Base-by-base conservation (phyloP, 1,140 invertebrate genomes). In the Drosophila leontia region DNA sequence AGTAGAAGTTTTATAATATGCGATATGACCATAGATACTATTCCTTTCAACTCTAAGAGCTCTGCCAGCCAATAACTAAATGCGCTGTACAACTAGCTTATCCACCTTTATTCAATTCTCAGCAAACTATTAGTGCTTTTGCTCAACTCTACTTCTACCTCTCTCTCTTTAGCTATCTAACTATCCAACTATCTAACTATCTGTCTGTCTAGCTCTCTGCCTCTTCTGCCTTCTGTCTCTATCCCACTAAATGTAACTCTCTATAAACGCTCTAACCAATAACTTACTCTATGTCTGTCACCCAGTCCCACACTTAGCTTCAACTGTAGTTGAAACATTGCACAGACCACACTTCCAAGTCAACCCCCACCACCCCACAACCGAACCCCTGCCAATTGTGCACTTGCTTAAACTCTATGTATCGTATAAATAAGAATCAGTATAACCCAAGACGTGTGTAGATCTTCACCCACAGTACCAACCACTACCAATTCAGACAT, bases 71-170 rank as follows among this genome's bases (percentile, higher is more conserved):
- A 90, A 88, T 68, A 78, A 81, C 55, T 74, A 85, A 90, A 90
- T 87, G 84, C 85, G 85, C 85, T 88, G 85, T 88, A 88, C 84
- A 88, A 90, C 84, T 88, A 88, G 85, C 85, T 90, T 88, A 59
- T 61, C 59, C 80, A 87, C 78, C 55, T 88, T 75, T 90, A 85
- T 88, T 90, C 75, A 55, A 69, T 51, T 76, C 79, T 75, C 71
- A 64, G 70, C 70, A 80, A 70, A 88, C 53, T 78, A 70, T 78
- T 91, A 86, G 87, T 69, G 84, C 84, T 88, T 88, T 84, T 84
- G 85, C 84, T 88, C 84, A 78, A 80, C 78, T 83, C 85, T 90
- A 71, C 70, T 79, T 82, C 82, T 86, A 81, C 32, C 32, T 77
- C 80, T 86, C 53, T 65, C 39, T 69, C 44, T 88, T 39, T 83